Evolutionary conservation across 2,797 vertebrate species (phyloP), one percentile per base, ranked within the genome.

Genomic region (Psittacula echo): DNA sequence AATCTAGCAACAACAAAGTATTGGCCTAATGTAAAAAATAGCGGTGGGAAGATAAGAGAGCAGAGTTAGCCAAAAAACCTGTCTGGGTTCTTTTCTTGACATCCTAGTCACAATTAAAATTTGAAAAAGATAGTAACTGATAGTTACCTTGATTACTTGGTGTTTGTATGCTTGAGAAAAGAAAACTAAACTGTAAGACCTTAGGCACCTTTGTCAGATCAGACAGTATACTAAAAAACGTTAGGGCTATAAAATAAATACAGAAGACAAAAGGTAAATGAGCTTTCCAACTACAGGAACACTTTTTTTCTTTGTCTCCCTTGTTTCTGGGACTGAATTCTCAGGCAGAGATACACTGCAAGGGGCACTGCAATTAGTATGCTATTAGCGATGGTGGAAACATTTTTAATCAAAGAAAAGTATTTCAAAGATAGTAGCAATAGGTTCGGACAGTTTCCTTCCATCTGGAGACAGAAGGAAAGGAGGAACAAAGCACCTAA

Each of bases 41-140:
- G 14, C 7, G 77, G 34, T 5, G 16, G 85, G 48, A 92, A 92
- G 45, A 50, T 24, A 75, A 92, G 54, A 87, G 89, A 78, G 32
- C 37, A 74, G 29, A 67, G 15, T 47, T 67, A 77, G 50, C 11
- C 1, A 32, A 54, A 86, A 86, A 79, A 27, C 80, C 77, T 68
- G 21, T 61, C 21, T 0, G 0, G 0, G 7, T 80, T 74, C 11
- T 56, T 80, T 82, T 74, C 54, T 50, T 76, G 26, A 27, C 8
- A 26, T 65, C 22, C 22, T 39, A 23, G 26, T 81, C 48, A n/a
- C 34, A 85, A 24, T 39, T 84, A n/a, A 22, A 58, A 41, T 24
- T 89, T 74, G 45, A 39, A 71, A 85, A 82, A 66, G 20, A 18
- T 26, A 62, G 23, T 37, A 37, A 41, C 27, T 47, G 24, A 21